Evolutionary conservation across 2,113 vertebrate genomes (phyloP).

Genomic region (Thinocorus orbignyianus): DNA sequence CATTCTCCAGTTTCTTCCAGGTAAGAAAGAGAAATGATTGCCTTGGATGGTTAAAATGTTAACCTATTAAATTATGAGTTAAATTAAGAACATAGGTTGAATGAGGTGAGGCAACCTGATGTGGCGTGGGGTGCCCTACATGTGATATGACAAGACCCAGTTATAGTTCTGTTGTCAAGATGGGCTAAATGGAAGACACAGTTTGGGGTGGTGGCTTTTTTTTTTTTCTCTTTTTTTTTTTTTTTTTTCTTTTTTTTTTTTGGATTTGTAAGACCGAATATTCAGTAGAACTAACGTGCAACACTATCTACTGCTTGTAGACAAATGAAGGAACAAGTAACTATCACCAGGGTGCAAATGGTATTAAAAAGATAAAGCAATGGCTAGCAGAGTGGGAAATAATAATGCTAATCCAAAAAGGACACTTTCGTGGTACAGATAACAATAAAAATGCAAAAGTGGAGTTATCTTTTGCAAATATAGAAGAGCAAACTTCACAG

Average conservation of each 20-base stretch:
- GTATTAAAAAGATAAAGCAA: not conserved
- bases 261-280: no score
- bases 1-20: not conserved
- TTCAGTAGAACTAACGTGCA: not conserved
- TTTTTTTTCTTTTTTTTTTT: not conserved
- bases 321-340: not conserved
- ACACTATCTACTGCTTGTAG: not conserved
- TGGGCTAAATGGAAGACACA: not conserved
- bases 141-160: fast-evolving
- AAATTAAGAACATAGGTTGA: not conserved
- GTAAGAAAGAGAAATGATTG: not conserved
- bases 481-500: not conserved
- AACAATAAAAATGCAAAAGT: not conserved
- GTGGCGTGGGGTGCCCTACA: fast-evolving
- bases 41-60: not conserved
- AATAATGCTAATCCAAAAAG: not conserved
- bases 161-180: not conserved
- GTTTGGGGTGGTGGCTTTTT: not conserved
- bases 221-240: not conserved
- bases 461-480: not conserved
- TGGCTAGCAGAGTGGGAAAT: not conserved
- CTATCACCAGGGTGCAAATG: not conserved
- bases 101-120: not conserved
- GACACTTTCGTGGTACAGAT: not conserved
- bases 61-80: not conserved